phyloP scores from a whole-genome alignment of 1,140 invertebrate genomes.

The Bombus picipes region DNA sequence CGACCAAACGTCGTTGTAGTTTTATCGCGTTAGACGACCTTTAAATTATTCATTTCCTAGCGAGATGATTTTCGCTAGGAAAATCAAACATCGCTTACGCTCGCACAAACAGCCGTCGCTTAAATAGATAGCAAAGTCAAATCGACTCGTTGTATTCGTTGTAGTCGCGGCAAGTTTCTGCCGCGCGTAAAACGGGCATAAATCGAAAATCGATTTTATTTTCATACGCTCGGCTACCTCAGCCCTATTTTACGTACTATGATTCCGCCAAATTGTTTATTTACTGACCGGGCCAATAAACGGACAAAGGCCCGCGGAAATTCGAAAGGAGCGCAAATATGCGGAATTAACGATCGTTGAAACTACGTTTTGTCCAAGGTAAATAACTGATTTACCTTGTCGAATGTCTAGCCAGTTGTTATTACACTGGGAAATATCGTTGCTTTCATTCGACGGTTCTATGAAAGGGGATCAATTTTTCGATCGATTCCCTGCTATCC shows the following conservation, averaged over 20 bases:
- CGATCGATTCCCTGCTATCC: neutral
- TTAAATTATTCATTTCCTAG: conserved; percentile 17
- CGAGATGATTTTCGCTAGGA: neutral
- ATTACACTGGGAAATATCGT: neutral
- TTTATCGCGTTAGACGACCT: conserved; percentile 4
- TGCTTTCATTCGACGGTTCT: no score
- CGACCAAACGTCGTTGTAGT: conserved; percentile 7
- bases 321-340: neutral
- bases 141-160: no score
- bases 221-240: neutral
- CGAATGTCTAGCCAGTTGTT: neutral
- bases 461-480: neutral
- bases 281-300: neutral
- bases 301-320: neutral
- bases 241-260: neutral
- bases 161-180: no score
- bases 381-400: neutral
- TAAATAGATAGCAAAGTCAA: no score
- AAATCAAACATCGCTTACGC: no score
- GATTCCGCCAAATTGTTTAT: neutral
- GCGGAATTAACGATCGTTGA: neutral
- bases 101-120: no score
- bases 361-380: neutral
- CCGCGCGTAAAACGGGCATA: neutral
- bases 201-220: neutral